phyloP scores from a whole-genome alignment of 2,797 vertebrate species.

The Pangasius mekongensis region DNA sequence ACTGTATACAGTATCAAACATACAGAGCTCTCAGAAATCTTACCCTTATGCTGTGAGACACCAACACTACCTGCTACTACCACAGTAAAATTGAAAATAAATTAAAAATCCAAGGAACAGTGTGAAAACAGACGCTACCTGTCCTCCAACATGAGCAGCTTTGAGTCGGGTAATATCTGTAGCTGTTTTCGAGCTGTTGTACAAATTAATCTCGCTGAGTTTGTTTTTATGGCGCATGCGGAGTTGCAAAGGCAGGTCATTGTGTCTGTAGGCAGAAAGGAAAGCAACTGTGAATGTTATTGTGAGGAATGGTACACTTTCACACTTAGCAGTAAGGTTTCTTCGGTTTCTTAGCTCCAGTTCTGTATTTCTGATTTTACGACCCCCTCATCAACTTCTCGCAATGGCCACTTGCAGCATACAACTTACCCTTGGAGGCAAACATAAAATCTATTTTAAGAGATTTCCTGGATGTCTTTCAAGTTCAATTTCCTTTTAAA shows the following conservation, averaged over 20 bases:
- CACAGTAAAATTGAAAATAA: neutral
- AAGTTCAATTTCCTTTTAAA: neutral
- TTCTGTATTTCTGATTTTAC: neutral
- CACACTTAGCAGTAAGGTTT: neutral
- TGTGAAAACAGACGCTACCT: conserved; percentile 74
- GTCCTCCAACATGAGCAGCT: conserved; percentile 84
- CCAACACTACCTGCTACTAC: neutral
- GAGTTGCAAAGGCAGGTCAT: conserved; percentile 83
- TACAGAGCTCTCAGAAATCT: neutral
- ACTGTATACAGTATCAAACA: neutral
- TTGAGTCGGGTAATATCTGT: conserved; percentile 84
- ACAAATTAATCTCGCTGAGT: conserved; percentile 75
- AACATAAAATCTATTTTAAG: neutral
- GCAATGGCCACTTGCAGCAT: neutral
- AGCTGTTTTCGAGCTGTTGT: conserved; percentile 70
- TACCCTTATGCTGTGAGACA: neutral
- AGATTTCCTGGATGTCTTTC: neutral
- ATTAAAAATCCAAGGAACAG: neutral
- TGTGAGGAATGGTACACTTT: neutral
- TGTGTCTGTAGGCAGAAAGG: conserved; percentile 78
- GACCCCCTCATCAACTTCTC: neutral
- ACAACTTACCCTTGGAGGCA: neutral
- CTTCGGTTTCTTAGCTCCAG: neutral
- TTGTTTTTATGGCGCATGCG: conserved; percentile 76
- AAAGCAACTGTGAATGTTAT: neutral